Percentiles rank a stretch among this genome's conserved stretches.
phyloP scores from a whole-genome alignment of 2,888 invertebrate genomes.

The Chironomus tentans region DNA sequence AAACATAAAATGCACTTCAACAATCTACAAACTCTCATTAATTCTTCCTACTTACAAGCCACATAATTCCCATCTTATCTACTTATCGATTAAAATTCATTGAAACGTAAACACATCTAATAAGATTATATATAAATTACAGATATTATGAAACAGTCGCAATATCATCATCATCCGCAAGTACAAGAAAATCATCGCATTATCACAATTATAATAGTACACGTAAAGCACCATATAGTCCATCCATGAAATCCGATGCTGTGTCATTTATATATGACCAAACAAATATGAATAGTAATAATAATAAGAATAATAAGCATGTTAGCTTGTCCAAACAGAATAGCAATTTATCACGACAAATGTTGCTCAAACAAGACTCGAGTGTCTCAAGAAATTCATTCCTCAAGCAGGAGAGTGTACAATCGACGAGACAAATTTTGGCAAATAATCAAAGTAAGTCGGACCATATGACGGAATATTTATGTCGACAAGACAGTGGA shows the following conservation, averaged over 20 bases:
- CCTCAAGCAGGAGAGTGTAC: slow-evolving; percentile 41
- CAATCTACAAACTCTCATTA: no score
- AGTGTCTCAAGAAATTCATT: slow-evolving; percentile 41
- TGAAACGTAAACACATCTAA: slow-evolving; percentile 28
- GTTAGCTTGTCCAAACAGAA: slow-evolving; percentile 42
- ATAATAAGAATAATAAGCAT: slow-evolving; percentile 32
- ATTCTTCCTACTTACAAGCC: no score
- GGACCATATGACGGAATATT: slow-evolving; percentile 22
- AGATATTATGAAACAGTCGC: slow-evolving; percentile 77
- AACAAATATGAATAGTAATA: slow-evolving; percentile 33
- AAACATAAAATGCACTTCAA: no score
- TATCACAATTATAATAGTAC: slow-evolving; percentile 58
- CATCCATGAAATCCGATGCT: slow-evolving; percentile 44
- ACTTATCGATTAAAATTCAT: slow-evolving; percentile 23
- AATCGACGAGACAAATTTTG: slow-evolving; percentile 30
- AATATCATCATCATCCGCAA: slow-evolving; percentile 75
- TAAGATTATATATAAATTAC: slow-evolving; percentile 3
- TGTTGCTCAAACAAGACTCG: slow-evolving; percentile 40
- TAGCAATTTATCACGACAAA: slow-evolving; percentile 38
- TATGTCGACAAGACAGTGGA: slow-evolving; percentile 35
- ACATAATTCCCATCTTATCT: background rate
- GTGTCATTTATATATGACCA: slow-evolving; percentile 50
- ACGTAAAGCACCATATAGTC: slow-evolving; percentile 46
- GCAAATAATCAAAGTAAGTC: slow-evolving; percentile 18
- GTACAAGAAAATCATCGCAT: slow-evolving; percentile 76